Conservation (phyloP, 2,888 invertebrate species). For the Melanostoma scalare region DNA sequence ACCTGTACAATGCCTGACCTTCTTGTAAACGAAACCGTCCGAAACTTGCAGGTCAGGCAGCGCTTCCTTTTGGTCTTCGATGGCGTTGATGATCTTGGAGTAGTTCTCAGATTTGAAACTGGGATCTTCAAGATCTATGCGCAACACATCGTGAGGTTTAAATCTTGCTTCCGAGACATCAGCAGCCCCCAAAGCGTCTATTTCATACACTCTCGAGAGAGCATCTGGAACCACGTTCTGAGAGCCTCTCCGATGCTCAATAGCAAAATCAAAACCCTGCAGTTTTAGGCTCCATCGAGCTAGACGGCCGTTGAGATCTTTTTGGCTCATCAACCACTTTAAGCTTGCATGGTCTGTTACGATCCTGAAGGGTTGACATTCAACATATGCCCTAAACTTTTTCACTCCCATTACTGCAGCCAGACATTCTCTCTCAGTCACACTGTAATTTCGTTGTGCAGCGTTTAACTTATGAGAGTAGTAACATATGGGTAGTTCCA, state of each 20-base stretch:
- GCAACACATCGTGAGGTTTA: background rate
- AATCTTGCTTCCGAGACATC: background rate
- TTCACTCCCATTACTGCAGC: background rate
- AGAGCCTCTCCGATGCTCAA: background rate
- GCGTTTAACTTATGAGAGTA: constrained; percentile 19
- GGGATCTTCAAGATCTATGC: background rate
- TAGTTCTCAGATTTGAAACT: too few relatives aligned
- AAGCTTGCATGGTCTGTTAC: background rate
- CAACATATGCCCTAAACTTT: background rate
- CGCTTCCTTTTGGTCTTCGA: too few relatives aligned
- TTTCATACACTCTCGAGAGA: background rate
- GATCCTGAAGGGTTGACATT: background rate
- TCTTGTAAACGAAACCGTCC: too few relatives aligned
- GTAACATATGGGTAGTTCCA: constrained; percentile 2
- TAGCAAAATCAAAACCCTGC: background rate
- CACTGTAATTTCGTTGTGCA: background rate
- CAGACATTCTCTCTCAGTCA: too few relatives aligned
- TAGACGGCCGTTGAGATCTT: background rate
- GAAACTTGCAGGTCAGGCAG: too few relatives aligned
- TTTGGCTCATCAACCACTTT: background rate
- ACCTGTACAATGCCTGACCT: background rate
- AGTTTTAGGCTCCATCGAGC: background rate
- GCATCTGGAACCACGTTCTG: background rate
- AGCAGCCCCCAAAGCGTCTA: background rate
- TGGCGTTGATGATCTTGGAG: too few relatives aligned